Evolutionary conservation across 2,888 invertebrate species (phyloP).

Genomic region (Plagodis pulveraria): DNA sequence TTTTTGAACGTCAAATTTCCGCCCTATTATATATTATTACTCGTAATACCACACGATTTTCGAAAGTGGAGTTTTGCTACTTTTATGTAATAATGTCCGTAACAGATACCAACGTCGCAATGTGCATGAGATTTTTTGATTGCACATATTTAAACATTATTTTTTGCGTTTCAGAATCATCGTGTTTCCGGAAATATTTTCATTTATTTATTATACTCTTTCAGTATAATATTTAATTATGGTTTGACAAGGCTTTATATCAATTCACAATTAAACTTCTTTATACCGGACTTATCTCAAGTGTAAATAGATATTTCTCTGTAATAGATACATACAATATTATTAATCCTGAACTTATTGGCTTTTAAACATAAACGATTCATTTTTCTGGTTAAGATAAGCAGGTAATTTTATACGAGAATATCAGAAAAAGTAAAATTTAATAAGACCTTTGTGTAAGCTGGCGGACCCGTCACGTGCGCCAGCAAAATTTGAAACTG

Average conservation of each 20-base stretch:
- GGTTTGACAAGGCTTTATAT: too few relatives aligned
- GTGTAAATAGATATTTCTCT: too few relatives aligned
- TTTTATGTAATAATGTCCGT: slow-evolving; percentile 10
- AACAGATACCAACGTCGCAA: slow-evolving; percentile 11
- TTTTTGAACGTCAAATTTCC: slow-evolving; percentile 9
- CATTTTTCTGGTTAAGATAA: slow-evolving; percentile 23
- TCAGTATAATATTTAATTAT: too few relatives aligned
- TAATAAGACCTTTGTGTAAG: slow-evolving; percentile 32
- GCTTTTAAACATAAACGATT: slow-evolving; percentile 16
- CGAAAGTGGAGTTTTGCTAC: slow-evolving; percentile 5
- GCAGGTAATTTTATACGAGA: slow-evolving; percentile 20
- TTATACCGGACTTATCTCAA: too few relatives aligned
- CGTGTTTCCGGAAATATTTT: not conserved
- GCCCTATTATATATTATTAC: too few relatives aligned
- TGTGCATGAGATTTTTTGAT: slow-evolving; percentile 41
- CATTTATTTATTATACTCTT: too few relatives aligned
- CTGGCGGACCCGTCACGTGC: slow-evolving; percentile 52
- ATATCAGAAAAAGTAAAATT: slow-evolving; percentile 30
- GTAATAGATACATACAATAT: too few relatives aligned
- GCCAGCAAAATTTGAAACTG: slow-evolving; percentile 51
- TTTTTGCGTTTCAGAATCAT: slow-evolving; percentile 15
- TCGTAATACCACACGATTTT: slow-evolving; percentile 4
- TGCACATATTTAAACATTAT: slow-evolving; percentile 44
- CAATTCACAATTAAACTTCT: too few relatives aligned
- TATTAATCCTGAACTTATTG: slow-evolving; percentile 1